These are phyloP conservation scores for Zeuzera pyrina DNA, from an alignment of 2,888 invertebrate genomes.

Conservation along the genomic window DNA sequence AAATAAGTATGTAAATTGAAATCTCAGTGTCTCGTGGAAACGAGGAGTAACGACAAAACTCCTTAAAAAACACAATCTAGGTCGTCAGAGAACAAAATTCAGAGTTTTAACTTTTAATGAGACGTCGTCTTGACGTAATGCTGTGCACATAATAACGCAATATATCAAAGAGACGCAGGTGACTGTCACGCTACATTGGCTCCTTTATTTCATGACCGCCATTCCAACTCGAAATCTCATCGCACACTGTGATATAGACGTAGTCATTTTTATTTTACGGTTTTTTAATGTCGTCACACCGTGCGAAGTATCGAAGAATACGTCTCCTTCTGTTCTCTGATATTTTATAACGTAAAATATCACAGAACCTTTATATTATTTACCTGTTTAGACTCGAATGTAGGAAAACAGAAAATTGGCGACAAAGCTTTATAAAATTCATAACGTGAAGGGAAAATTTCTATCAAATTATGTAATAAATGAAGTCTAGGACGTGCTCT, in stretches of 20 bases:
- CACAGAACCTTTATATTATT: no score
- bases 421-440: no score
- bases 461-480: no score
- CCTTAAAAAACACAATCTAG: constrained; percentile 32
- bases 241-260: constrained; percentile 28
- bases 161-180: constrained; percentile 37
- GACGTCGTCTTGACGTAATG: constrained; percentile 25
- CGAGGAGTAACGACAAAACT: constrained; percentile 31
- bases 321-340: no score
- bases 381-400: no score
- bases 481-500: no score
- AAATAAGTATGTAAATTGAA: no score
- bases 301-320: no score
- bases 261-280: constrained; percentile 45
- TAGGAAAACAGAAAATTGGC: no score
- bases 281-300: constrained; percentile 34
- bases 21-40: no score
- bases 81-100: constrained; percentile 24
- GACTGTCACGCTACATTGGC: constrained; percentile 31
- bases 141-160: constrained; percentile 32
- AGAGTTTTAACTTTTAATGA: constrained; percentile 37
- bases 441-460: no score
- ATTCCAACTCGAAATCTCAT: constrained; percentile 37
- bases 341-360: no score
- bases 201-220: constrained; percentile 40